These are phyloP conservation scores for Serilophus lunatus DNA, from an alignment of 2,113 vertebrate species.

Conservation along the genomic window DNA sequence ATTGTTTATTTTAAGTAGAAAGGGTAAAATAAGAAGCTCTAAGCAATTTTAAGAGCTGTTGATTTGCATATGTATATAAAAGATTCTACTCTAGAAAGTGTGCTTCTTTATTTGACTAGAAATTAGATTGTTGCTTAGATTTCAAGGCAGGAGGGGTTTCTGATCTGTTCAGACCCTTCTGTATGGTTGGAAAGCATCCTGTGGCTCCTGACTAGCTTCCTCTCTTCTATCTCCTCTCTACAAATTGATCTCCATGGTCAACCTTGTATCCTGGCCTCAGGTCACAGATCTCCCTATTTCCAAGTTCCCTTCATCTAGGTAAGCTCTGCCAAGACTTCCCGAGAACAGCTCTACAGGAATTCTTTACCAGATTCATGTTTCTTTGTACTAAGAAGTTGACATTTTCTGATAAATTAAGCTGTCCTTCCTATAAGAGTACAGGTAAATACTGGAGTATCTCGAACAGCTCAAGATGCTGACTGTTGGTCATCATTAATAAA, in stretches of 20 bases:
- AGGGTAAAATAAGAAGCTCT: not conserved
- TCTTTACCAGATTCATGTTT: not conserved
- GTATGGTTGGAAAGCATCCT: not conserved
- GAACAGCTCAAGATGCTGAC: not conserved
- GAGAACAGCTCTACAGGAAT: not conserved
- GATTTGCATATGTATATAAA: not conserved
- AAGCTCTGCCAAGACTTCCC: not conserved
- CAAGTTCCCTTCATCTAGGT: not conserved
- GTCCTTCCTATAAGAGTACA: not conserved
- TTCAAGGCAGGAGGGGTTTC: not conserved
- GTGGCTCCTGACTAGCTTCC: not conserved
- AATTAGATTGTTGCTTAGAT: not conserved
- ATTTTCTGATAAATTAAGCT: not conserved
- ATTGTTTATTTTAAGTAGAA: not conserved
- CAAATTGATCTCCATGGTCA: not conserved
- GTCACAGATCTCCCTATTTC: not conserved
- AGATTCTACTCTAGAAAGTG: not conserved
- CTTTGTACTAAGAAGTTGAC: not conserved
- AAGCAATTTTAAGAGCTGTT: not conserved
- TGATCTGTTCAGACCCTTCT: not conserved
- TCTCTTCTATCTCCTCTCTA: not conserved
- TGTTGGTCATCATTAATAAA: not conserved
- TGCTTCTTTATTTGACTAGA: not conserved
- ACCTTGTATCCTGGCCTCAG: not conserved
- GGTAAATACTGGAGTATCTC: not conserved